Percentiles rank a stretch among this genome's conserved stretches.
These are phyloP conservation scores for Carcina quercana DNA, from an alignment of 2,888 invertebrate genomes.

Conservation along the genomic window DNA sequence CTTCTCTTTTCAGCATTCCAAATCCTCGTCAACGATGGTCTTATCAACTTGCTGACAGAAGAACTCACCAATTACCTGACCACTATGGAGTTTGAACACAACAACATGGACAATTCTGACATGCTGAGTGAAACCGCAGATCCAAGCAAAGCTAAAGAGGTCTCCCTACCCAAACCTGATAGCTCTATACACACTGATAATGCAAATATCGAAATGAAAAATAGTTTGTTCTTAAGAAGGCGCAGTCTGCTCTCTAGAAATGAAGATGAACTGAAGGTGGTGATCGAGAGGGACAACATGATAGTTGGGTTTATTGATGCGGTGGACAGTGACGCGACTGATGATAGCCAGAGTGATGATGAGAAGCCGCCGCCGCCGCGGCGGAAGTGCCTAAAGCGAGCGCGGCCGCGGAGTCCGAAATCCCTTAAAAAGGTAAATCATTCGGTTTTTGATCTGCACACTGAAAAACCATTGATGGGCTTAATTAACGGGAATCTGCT, in stretches of 20 bases:
- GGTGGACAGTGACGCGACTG: conserved; percentile 51
- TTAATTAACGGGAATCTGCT: too few species aligned
- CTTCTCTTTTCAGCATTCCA: conserved; percentile 55
- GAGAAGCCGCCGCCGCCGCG: conserved; percentile 25
- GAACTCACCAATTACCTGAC: conserved; percentile 50
- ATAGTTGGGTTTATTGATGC: conserved; percentile 60
- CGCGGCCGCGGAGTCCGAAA: conserved; percentile 43
- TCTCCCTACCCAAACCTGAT: conserved; percentile 2
- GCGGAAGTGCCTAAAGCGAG: conserved; percentile 42
- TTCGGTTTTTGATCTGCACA: too few species aligned
- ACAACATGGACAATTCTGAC: conserved; percentile 27
- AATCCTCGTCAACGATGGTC: conserved; percentile 61
- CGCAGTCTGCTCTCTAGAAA: conserved; percentile 36
- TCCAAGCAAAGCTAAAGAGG: conserved; percentile 18
- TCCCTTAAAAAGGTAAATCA: conserved; percentile 41
- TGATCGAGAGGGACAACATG: conserved; percentile 68
- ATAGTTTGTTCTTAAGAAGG: conserved; percentile 37
- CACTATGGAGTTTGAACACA: conserved; percentile 60
- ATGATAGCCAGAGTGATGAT: conserved; percentile 52
- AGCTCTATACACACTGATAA: conserved; percentile 3
- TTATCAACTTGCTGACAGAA: conserved; percentile 52
- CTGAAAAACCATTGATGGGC: too few species aligned
- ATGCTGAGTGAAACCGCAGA: conserved; percentile 21
- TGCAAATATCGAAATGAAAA: conserved; percentile 23
- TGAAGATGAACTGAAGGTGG: conserved; percentile 55